Conservation (phyloP, 2,797 vertebrate genomes). For the Amblyraja radiata region DNA sequence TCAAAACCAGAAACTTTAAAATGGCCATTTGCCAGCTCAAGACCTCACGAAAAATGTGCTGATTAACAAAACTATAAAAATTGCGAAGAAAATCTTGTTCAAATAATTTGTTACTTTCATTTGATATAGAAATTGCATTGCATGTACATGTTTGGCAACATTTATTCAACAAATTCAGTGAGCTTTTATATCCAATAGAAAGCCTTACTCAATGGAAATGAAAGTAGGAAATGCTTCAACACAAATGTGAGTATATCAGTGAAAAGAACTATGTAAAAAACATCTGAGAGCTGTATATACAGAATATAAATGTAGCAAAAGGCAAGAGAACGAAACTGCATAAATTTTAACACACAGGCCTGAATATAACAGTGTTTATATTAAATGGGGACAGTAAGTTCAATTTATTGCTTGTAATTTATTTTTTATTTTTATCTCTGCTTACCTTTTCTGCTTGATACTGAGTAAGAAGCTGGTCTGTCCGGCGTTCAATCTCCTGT, state of each 20-base stretch:
- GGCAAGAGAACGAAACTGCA: background rate
- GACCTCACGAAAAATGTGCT: background rate
- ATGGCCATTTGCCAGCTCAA: background rate
- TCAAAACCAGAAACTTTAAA: too few relatives aligned
- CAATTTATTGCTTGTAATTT: background rate
- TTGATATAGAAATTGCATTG: background rate
- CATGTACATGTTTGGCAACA: background rate
- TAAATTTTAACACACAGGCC: background rate
- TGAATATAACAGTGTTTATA: background rate
- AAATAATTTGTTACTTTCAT: background rate
- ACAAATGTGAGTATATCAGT: background rate
- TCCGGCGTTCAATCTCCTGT: conserved; percentile 72
- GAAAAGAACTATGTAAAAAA: too few relatives aligned
- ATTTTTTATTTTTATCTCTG: background rate
- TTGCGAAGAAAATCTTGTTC: background rate
- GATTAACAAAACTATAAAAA: background rate
- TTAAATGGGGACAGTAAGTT: background rate
- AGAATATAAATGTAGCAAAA: background rate
- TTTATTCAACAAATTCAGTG: background rate
- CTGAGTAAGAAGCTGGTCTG: conserved; percentile 58
- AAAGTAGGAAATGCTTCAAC: background rate
- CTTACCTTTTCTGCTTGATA: conserved; percentile 77
- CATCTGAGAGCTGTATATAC: background rate
- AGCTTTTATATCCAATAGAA: background rate
- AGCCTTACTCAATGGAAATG: background rate